Base-by-base conservation (phyloP, 1,140 invertebrate genomes). In the Parapsyche elsis region DNA sequence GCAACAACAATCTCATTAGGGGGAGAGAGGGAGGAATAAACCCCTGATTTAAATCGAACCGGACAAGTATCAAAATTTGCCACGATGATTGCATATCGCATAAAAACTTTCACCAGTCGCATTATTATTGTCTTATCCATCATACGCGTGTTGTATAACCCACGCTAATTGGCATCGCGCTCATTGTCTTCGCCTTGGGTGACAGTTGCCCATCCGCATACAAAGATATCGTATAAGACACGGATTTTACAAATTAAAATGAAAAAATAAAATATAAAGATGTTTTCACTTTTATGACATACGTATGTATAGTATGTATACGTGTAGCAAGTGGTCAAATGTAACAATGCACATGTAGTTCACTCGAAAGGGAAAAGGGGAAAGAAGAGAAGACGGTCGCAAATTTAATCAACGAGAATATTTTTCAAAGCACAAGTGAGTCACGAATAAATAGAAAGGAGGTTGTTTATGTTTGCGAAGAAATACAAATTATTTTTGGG, bases 111-210 rank as follows among this genome's bases (percentile, higher is more conserved):
- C 64, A 67, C 64, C 64, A 9, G 19, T 67, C 24, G 24, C 14
- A 61, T 61, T 19, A 38, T 38, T 38, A 38, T 38, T 61, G 23
- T 67, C 64, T 67, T 67, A 67, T 67, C 57, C 64, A 67, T 67
- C 64, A 67, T 67, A 24, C 9, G 9, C 9, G 12, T 67, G 24
- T 67, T 67, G 64, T 67, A 67, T 67, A 67, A 67, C 64, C 30
- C 30, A 67, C 21, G 21, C 21, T 67, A 67, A 67, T 67, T 67
- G 64, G 24, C 64, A 24, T 5, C 23, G 14, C 24, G 24, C 64
- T 53, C 49, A 67, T 67, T 67, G 64, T 67, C 24, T 67, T 67
- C 23, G 64, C 64, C 64, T 67, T 67, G 21, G 64, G 19, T 67
- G 64, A 67, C 64, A 67, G 24, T 67, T 67, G 9, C 9, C 49